Evolutionary conservation across 2,113 vertebrate genomes (phyloP).

Genomic region (Myanophis thanlyinensis): DNA sequence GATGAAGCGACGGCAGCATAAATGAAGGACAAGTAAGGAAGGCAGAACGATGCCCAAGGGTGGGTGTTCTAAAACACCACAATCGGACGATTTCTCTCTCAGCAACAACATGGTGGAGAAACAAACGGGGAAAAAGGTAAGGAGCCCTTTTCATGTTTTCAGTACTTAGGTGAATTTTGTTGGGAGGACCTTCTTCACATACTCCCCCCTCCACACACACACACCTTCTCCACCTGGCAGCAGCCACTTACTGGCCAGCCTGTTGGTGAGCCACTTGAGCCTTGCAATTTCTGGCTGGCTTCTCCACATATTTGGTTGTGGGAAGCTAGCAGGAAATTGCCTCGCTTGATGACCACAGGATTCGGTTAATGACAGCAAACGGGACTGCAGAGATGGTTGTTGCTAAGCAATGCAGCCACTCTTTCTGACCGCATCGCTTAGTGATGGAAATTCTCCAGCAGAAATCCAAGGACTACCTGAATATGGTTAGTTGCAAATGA

Average conservation of each 20-base stretch:
- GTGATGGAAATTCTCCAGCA: not conserved
- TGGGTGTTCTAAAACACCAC: constrained; percentile 99
- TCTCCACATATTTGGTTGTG: not conserved
- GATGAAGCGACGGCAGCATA: constrained; percentile 95
- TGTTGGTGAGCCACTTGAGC: not conserved
- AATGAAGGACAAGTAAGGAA: constrained; percentile 96
- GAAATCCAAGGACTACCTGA: not conserved
- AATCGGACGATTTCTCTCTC: constrained; percentile 95
- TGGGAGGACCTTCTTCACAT: not conserved
- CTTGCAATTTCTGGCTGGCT: not conserved
- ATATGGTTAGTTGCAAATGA: not conserved
- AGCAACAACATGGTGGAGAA: constrained; percentile 99
- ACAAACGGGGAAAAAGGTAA: constrained; percentile 98
- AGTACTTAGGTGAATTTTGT: not conserved
- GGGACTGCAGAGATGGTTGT: not conserved
- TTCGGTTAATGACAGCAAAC: not conserved
- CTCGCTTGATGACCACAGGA: not conserved
- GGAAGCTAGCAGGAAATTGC: not conserved
- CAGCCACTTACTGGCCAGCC: not conserved
- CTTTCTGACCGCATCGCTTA: not conserved
- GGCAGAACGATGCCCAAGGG: constrained; percentile 99
- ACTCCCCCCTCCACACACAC: accelerated
- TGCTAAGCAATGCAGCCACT: not conserved
- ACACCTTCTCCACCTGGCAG: not conserved
- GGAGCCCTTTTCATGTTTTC: not conserved